Base-by-base conservation (phyloP, 2,888 invertebrate species). In the Ennomos fuscantarius region DNA sequence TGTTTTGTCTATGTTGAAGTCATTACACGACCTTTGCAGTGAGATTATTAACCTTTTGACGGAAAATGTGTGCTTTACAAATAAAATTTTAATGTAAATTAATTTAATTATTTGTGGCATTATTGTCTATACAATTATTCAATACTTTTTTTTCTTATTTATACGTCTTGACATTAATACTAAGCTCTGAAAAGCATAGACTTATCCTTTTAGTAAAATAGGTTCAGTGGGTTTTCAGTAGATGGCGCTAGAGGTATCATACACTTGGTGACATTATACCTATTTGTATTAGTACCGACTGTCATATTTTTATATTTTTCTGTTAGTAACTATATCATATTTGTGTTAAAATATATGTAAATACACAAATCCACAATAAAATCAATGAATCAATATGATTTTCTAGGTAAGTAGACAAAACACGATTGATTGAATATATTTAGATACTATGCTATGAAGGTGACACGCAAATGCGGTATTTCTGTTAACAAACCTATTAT, bases 41-140 rank as follows among this genome's bases (percentile, higher is more conserved):
- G 39, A 71, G 80, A 70, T 67, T 78, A 73, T 74, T 76, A 74
- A 76, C 77, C 79, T 74, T 62, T 71, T 55, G 54, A 48, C 59
- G 65, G 63, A 62, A 72, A 73, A 69, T 66, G 50, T 60, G 60
- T 54, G 61, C 51, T 50, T 60, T 46, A 56, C 41, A 40, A 60
- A 44, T 59, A 24, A 24, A 24, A 10, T 42, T n/a, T 36, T 50
- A 46, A 37, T 24, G 24, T 24, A 5, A 24, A 0, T 24, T 24
- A 11, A 53, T 31, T 12, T 47, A 33, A 33, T 45, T 41, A 43
- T 53, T 51, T 50, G 15, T 55, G 36, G 44, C 13, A 15, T 33
- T 33, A 15, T 15, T 6, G 6, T 6, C 5, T 24, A 24, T 24
- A 6, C 24, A 24, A 24, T 5, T 24, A 1, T 24, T 24, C 3